Evolutionary conservation across 2,797 vertebrate genomes (phyloP).

Genomic region (Gobio occitaniae): DNA sequence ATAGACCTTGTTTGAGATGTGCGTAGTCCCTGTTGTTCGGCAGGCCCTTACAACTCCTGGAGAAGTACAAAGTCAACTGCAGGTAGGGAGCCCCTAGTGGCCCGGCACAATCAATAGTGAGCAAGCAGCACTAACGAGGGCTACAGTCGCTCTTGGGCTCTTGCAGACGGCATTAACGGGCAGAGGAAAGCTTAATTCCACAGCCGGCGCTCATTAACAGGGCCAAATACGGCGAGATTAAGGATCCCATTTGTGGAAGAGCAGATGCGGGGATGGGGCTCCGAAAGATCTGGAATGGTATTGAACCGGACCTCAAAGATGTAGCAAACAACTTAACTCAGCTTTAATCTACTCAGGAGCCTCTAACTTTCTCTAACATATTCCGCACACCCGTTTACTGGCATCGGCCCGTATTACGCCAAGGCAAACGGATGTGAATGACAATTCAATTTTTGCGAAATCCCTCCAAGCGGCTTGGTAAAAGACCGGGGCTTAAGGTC

Average conservation of each 20-base stretch:
- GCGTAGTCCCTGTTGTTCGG: slow-evolving; percentile 76
- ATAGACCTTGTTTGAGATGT: slow-evolving; percentile 81
- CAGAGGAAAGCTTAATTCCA: slow-evolving; percentile 71
- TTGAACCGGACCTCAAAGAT: slow-evolving; percentile 64
- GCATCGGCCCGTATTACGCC: slow-evolving; percentile 33
- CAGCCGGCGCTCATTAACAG: slow-evolving; percentile 73
- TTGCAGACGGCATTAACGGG: slow-evolving; percentile 67
- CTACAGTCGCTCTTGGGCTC: slow-evolving; percentile 73
- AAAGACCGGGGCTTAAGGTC: slow-evolving; percentile 72
- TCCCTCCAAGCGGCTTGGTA: slow-evolving; percentile 74
- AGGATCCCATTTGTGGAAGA: slow-evolving; percentile 54
- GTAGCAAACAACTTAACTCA: slow-evolving; percentile 51
- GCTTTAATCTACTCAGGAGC: slow-evolving; percentile 17
- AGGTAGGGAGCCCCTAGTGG: slow-evolving; percentile 80
- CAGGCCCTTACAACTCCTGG: slow-evolving; percentile 82
- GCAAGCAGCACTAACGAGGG: slow-evolving; percentile 74
- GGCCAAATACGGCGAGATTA: slow-evolving; percentile 65
- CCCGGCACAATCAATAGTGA: slow-evolving; percentile 74
- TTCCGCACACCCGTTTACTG: slow-evolving; percentile 52
- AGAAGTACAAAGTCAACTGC: slow-evolving; percentile 84
- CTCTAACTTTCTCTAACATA: slow-evolving; percentile 26
- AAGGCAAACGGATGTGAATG: slow-evolving; percentile 70
- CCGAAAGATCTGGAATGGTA: slow-evolving; percentile 33
- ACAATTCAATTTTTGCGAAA: slow-evolving; percentile 61
- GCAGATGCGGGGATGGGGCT: slow-evolving; percentile 48